These are phyloP conservation scores for Triops cancriformis DNA, from an alignment of 1,140 invertebrate species.

Conservation along the genomic window DNA sequence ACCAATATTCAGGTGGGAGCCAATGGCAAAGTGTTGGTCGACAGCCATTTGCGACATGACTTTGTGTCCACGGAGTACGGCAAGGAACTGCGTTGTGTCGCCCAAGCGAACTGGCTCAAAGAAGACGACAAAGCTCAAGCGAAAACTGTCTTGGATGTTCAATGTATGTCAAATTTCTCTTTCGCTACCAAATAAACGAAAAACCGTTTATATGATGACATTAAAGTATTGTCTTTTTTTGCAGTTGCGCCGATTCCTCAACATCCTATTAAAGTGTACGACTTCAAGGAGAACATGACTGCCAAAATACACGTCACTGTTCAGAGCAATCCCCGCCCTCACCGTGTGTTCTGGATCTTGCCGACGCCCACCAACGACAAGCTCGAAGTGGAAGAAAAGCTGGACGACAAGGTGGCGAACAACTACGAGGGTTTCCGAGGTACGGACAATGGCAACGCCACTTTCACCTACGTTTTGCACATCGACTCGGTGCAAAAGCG, in stretches of 20 bases:
- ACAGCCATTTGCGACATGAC: neutral
- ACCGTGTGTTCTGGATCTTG: neutral
- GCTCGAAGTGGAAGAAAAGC: neutral
- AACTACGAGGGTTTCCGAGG: neutral
- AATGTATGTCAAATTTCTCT: no score
- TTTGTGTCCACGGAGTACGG: neutral
- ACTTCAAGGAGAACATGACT: neutral
- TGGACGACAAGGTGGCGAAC: neutral
- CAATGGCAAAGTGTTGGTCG: neutral
- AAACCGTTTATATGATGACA: no score
- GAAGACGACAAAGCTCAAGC: neutral
- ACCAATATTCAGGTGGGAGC: neutral
- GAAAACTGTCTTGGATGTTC: neutral
- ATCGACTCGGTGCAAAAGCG: neutral
- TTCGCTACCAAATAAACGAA: no score
- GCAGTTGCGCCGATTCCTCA: neutral
- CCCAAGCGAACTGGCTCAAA: neutral
- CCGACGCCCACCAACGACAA: neutral
- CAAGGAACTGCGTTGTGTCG: neutral
- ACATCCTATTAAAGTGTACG: neutral
- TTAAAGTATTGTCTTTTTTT: no score
- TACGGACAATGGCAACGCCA: neutral
- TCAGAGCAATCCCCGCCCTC: neutral
- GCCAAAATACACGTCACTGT: neutral
- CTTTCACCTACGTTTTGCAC: neutral